Evolutionary conservation across 2,888 invertebrate genomes (phyloP), one percentile per base, ranked within the genome.

Genomic region (Melikaiella ostensackeni): DNA sequence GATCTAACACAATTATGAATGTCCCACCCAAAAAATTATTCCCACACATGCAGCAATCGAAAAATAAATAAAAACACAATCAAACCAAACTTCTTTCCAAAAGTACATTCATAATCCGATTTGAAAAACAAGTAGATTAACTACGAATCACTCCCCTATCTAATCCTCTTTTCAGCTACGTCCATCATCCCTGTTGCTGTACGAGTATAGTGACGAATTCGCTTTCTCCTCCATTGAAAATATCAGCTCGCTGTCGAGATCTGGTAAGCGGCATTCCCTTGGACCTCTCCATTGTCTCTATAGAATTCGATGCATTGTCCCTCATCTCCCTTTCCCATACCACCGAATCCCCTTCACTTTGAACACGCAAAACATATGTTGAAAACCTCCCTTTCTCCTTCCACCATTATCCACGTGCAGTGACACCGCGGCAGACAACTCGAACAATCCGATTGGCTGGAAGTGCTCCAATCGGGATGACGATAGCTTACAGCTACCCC

Each of bases 291-390:
- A 70, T 70, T 70, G 70, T 70, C 70, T 50, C 30, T 30, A 70
- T 70, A n/a, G 46, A 70, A 70, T 70, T 70, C 30, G 6, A 66
- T 8, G 27, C 19, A 46, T 46, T 46, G 27, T 50, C 50, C 66
- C 13, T 21, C 46, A 46, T 50, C 50, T 33, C 70, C 27, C 13
- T 46, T 50, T 21, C 5, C n/a, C 42, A 9, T 30, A 30, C 24
- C n/a, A 70, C 6, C 27, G n/a, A 66, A 11, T 66, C 66, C 66
- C 66, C 66, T 46, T 50, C 27, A 27, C 46, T 70, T 46, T n/a
- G 76, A 66, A 77, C 79, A 79, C 80, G 78, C 81, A 79, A 80
- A 82, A 80, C 81, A 80, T 80, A 82, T 80, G 81, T 79, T 79
- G 80, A 80, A 82, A 82, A 78, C 77, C 81, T 76, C 79, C 79